Evolutionary conservation across 2,113 vertebrate genomes (phyloP), one percentile per base, ranked within the genome.

Genomic region (Larimichthys crocea): DNA sequence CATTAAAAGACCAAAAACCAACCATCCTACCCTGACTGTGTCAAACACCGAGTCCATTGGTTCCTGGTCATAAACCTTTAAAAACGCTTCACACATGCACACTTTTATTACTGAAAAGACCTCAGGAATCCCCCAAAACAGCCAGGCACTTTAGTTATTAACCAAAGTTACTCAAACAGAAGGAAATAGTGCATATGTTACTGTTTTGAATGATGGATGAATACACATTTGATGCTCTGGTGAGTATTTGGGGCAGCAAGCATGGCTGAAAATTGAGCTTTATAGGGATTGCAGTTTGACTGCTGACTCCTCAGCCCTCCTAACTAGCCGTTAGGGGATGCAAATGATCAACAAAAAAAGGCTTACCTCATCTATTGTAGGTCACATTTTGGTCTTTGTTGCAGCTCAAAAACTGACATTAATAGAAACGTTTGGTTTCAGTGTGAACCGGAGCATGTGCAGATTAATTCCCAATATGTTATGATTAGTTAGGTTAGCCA

Each of bases 141-240:
- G 53, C 53, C 4, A n/a, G 53, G 12, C 20, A 22, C 10, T 55
- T 10, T 22, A 12, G 53, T 24, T 55, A 22, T 22, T 24, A 20
- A 22, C 53, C 20, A 55, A 55, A 9, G 10, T 11, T 11, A 53
- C 53, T 22, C n/a, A 55, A 22, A 24, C 59, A 44, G 29, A 44
- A 56, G 5, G 11, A 19, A 67, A 53, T 5, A 16, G 10, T 61
- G 24, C 53, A 17, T 69, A 59, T 60, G 35, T 42, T 48, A 77
- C 76, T 81, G 67, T 73, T 85, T 75, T 73, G 42, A 73, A 56
- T 24, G 7, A 60, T n/a, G 31, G 62, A 82, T 63, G 50, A 77
- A 63, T 74, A 48, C 17, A 77, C 72, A 61, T 55, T 74, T 75
- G 46, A 29, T n/a, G 42, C n/a, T 48, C 16, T 44, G 24, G 12